A percentile compares a stretch with the other conserved stretches of the same genome.
Conservation (phyloP, 2,888 invertebrate species). For the Noctua fimbriata region DNA sequence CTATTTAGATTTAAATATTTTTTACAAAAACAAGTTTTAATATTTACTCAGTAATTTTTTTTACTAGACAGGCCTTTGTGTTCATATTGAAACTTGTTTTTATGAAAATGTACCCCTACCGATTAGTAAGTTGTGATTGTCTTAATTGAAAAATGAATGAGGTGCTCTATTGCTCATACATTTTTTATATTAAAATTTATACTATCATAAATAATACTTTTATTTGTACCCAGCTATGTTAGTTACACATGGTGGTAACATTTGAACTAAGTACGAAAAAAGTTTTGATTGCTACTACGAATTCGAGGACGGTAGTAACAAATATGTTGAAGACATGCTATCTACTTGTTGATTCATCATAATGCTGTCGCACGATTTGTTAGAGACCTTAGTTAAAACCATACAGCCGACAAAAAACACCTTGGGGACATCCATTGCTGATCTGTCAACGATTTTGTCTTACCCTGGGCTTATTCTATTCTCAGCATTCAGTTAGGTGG, state of each 20-base stretch:
- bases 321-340: not conserved
- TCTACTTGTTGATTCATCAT: not conserved
- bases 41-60: constrained; percentile 26
- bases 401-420: not conserved
- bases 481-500: not conserved
- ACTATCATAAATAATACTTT: constrained; percentile 57
- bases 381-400: not conserved
- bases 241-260: not conserved
- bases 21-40: constrained; percentile 59
- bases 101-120: constrained; percentile 60
- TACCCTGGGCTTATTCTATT: not conserved
- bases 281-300: not conserved
- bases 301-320: not conserved
- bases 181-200: constrained; percentile 78
- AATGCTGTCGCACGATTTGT: not conserved
- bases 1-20: constrained; percentile 50
- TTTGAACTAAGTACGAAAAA: not conserved
- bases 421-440: not conserved
- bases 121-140: constrained; percentile 63
- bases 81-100: constrained; percentile 55
- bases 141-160: constrained; percentile 78
- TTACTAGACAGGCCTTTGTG: constrained; percentile 38
- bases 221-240: constrained; percentile 30
- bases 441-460: not conserved
- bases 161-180: constrained; percentile 83